Evolutionary conservation across 2,113 vertebrate genomes (phyloP).

Genomic region (Chaetura pelagica): DNA sequence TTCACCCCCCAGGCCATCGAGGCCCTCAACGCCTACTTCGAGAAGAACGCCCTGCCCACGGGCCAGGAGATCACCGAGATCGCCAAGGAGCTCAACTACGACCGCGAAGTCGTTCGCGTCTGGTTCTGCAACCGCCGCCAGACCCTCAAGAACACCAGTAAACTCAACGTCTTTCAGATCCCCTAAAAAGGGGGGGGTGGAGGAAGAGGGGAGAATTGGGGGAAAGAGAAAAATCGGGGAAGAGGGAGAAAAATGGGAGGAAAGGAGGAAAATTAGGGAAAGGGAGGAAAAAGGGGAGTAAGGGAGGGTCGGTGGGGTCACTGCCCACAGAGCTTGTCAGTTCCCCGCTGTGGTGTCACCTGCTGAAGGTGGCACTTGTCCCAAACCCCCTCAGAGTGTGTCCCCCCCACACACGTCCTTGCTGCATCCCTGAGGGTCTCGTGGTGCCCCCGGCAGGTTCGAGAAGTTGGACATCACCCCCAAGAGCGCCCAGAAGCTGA

Average conservation of each 20-base stretch:
- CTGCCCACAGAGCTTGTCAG: background rate
- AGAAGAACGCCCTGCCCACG: constrained; percentile 93
- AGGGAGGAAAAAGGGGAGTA: rapidly evolving
- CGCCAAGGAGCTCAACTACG: constrained; percentile 95
- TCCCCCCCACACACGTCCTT: rapidly evolving
- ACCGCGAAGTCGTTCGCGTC: constrained; percentile 93
- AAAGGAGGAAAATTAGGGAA: too few relatives aligned
- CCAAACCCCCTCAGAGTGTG: too few relatives aligned
- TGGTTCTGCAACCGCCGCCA: constrained; percentile 99
- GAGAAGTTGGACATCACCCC: constrained; percentile 98
- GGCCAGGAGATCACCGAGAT: constrained; percentile 98
- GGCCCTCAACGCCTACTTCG: constrained; percentile 94
- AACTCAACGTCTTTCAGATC: constrained; percentile 93
- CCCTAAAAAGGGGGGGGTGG: too few relatives aligned
- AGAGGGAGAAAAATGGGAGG: too few relatives aligned
- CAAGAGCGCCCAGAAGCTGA: constrained; percentile 97
- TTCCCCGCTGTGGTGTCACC: too few relatives aligned
- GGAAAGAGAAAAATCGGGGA: too few relatives aligned
- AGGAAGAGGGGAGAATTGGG: too few relatives aligned
- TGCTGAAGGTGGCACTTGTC: too few relatives aligned
- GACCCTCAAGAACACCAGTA: constrained; percentile 97
- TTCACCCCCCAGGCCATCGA: constrained; percentile 97
- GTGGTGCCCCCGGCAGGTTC: constrained; percentile 76
- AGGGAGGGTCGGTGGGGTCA: background rate
- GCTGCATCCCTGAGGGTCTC: background rate